Evolutionary conservation across 2,797 vertebrate genomes (phyloP), one percentile per base, ranked within the genome.

Genomic region (Sarcophilus harrisii): DNA sequence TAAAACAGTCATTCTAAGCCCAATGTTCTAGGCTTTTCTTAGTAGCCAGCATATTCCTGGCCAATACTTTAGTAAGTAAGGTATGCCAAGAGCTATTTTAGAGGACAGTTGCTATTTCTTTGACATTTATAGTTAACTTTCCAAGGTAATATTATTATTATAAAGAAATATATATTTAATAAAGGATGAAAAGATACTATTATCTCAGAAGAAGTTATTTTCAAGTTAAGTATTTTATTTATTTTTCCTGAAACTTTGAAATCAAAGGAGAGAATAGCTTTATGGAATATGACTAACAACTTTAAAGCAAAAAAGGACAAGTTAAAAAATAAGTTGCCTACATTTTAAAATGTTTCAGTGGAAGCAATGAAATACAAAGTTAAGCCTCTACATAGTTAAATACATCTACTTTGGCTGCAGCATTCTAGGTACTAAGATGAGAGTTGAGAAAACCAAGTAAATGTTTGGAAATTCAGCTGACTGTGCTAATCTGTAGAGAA

Each of bases 171-270:
- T 27, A 30, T 93, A 90, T 96, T n/a, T 96, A 91, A 95, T 52
- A 21, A 90, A 92, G 49, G 10, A 49, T 57, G 8, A 93, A 92
- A 94, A 94, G 91, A 57, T 95, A 10, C 91, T 93, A 90, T 58
- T 95, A 66, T 57, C 90, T 95, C 89, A 92, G 14, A 92, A 45
- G 93, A 94, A 90, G 58, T 96, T 60, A 81, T 52, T 95, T 27
- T 94, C 90, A 95, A n/a, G 57, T 11, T 94, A 87, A 66, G 94
- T 93, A 58, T 49, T 91, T 96, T 90, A 60, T 93, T 91, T 24
- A 29, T 93, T 95, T 95, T 95, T 92, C 92, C 58, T 93, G 73
- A 94, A 89, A 95, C 89, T 45, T 96, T 96, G 92, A 92, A 96
- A 27, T 49, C 30, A 95, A 38, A 57, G 96, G 52, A 92, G 90